Percentiles rank a stretch among this genome's conserved stretches.
These are phyloP conservation scores for Eudyptes chrysolophus DNA, from an alignment of 2,113 vertebrate species.

Conservation along the genomic window DNA sequence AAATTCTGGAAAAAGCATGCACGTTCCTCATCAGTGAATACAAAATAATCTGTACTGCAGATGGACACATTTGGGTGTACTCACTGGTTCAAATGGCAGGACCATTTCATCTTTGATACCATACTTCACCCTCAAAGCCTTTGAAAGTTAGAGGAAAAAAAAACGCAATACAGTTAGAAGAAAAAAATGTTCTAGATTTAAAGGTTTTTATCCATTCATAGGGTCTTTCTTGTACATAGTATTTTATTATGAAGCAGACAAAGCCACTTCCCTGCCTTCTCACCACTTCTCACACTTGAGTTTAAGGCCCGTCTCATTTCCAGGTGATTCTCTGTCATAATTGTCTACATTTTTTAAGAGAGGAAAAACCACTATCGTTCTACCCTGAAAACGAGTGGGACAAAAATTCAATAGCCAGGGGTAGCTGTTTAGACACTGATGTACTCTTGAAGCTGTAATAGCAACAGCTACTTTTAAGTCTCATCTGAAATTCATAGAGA, in stretches of 20 bases:
- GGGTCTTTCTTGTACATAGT: not conserved
- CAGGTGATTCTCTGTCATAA: not conserved
- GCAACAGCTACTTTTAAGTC: not conserved
- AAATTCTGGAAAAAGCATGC: not conserved
- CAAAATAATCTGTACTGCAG: not conserved
- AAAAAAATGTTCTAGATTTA: not conserved
- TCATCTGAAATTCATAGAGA: not conserved
- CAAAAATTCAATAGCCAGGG: not conserved
- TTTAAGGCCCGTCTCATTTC: not conserved
- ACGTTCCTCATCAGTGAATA: not conserved
- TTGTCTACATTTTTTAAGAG: not conserved
- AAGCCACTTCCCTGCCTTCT: not conserved
- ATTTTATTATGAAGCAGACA: not conserved
- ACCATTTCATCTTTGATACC: slow-evolving; percentile 96
- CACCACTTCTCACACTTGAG: not conserved
- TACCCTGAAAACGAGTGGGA: not conserved
- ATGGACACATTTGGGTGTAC: not conserved
- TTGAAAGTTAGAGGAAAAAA: not conserved
- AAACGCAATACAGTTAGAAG: not conserved
- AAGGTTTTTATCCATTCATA: not conserved
- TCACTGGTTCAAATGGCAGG: slow-evolving; percentile 93
- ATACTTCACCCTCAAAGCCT: slow-evolving; percentile 92
- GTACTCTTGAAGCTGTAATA: not conserved
- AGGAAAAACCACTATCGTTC: not conserved
- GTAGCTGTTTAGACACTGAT: not conserved